Evolutionary conservation across 2,113 vertebrate species (phyloP), one percentile per base, ranked within the genome.

Genomic region (Solenodon paradoxus): DNA sequence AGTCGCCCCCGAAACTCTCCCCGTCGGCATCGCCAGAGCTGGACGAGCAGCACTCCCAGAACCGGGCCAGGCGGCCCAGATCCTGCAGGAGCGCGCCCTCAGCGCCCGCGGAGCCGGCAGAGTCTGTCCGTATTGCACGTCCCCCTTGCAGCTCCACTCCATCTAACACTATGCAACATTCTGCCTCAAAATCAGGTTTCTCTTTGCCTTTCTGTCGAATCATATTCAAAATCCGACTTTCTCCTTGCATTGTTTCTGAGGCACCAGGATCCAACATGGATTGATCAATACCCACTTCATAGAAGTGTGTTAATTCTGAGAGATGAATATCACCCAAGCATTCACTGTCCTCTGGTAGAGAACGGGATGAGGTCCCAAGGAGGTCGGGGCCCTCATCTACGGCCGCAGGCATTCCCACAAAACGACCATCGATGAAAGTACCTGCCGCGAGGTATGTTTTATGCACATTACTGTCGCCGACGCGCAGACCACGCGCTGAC

Each of bases 231-330:
- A 99, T 99, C 96, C 99, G 99, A 99, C 99, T 99, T 98, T 99
- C 99, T 97, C 98, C 98, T 99, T 99, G 99, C 98, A 99, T 98
- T 94, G 98, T 98, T 98, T 99, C 99, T 99, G 99, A 99, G 99
- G 99, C 99, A 99, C 99, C 99, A 98, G 99, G 99, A 99, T 99
- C 99, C 99, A 99, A 99, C 99, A 99, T 99, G 99, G 99, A 99
- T 99, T 99, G 99, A 98, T 99, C 99, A 98, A 99, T 99, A 97
- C 99, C 99, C 89, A 99, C 99, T 99, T 99, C 99, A 99, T 99
- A 99, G 99, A 99, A 99, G 99, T 99, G 99, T 55, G 99, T 99
- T 97, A 99, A 98, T 99, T 99, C 99, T 97, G 99, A 99, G 20
- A 99, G 99, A 99, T 99, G 99, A 99, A 99, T 98, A 98, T 99